Percentiles rank a stretch among this genome's conserved stretches.
Evolutionary conservation across 92 coral and sea anemone species (phyloP).

Genomic region (Diadumene lineata): DNA sequence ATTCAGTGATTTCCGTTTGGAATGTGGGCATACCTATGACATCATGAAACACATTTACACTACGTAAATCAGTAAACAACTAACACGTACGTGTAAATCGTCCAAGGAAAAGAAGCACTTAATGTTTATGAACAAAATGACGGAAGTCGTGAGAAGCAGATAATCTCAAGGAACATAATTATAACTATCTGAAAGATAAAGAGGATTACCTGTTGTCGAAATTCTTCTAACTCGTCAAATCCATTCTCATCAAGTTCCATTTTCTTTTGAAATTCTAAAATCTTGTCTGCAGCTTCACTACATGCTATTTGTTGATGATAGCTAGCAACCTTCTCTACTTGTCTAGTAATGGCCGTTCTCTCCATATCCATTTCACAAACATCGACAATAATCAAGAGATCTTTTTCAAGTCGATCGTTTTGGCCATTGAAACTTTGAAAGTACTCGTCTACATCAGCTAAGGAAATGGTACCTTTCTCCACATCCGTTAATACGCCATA

Average conservation of each 20-base stretch:
- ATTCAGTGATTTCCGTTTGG: constrained; percentile 46
- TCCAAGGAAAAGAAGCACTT: neutral
- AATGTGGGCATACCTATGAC: constrained; percentile 47
- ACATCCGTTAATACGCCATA: constrained; percentile 21
- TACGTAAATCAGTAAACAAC: neutral
- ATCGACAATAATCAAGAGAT: constrained; percentile 23
- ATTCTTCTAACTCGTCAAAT: constrained; percentile 59
- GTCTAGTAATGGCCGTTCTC: neutral
- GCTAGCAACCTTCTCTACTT: constrained; percentile 41
- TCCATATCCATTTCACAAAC: neutral
- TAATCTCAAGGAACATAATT: no score
- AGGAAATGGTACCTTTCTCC: constrained; percentile 35
- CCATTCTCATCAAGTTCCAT: constrained; percentile 43
- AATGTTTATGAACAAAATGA: no score
- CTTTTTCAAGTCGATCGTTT: constrained; percentile 32
- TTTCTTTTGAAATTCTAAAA: constrained; percentile 42
- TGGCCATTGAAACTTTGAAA: constrained; percentile 17
- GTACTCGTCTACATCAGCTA: constrained; percentile 51
- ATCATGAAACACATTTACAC: neutral
- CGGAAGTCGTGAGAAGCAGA: no score
- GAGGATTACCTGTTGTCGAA: constrained; percentile 55
- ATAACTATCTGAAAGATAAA: no score
- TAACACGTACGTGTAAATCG: neutral
- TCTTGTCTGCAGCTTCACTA: constrained; percentile 57
- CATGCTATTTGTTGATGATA: constrained; percentile 53